Percentiles rank a stretch among this genome's conserved stretches.
Conservation (phyloP, 2,888 invertebrate genomes). For the Lepeophtheirus nordmannii region DNA sequence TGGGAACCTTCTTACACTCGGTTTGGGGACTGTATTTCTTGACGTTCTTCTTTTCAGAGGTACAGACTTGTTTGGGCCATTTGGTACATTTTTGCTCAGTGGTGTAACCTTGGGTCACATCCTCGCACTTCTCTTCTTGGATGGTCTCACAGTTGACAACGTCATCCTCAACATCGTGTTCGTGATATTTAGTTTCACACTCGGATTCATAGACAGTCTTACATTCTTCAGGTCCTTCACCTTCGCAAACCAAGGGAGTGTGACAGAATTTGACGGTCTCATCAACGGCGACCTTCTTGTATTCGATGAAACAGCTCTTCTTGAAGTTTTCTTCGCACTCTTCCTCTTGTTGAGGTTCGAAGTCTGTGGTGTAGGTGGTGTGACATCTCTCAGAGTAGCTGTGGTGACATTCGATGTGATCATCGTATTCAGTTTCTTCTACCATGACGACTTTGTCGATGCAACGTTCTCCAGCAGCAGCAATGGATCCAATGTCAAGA, state of each 20-base stretch:
- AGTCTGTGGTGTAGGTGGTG: constrained; percentile 8
- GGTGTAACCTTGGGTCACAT: constrained; percentile 14
- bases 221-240: constrained; percentile 12
- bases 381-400: constrained; percentile 13
- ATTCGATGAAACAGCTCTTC: constrained; percentile 16
- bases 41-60: constrained; percentile 4
- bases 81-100: constrained; percentile 12
- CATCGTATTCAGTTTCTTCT: constrained; percentile 13
- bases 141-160: constrained; percentile 10
- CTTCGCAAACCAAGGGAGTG: constrained; percentile 16
- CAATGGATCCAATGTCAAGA: constrained; percentile 2
- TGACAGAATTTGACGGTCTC: constrained; percentile 10
- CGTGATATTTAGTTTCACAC: constrained; percentile 13
- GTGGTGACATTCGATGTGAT: constrained; percentile 12
- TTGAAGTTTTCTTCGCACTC: constrained; percentile 18
- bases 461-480: constrained; percentile 12
- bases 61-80: constrained; percentile 17
- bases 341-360: constrained; percentile 15
- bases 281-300: constrained; percentile 11
- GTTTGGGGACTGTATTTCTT: constrained; percentile 18
- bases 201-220: constrained; percentile 12
- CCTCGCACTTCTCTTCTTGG: constrained; percentile 11
- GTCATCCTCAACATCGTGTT: constrained; percentile 18
- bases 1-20: constrained; percentile 12
- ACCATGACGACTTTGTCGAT: constrained; percentile 17